Conservation (phyloP, 2,797 vertebrate genomes). For the Hyperoplus immaculatus region DNA sequence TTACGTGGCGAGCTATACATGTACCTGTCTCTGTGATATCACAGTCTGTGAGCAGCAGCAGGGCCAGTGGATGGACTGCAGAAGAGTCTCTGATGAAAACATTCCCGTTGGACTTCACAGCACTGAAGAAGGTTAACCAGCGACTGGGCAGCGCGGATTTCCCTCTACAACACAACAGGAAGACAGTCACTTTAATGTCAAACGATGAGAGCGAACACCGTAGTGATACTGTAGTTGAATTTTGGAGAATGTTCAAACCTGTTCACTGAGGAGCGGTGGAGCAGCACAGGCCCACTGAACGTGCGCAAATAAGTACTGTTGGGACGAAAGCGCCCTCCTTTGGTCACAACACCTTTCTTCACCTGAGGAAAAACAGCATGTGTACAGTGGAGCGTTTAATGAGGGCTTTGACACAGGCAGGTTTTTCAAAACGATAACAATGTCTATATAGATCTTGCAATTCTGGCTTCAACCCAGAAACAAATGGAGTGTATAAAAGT, state of each 20-base stretch:
- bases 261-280: slow-evolving; percentile 96
- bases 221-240: neutral
- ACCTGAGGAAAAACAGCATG: slow-evolving; percentile 79
- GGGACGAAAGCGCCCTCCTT: slow-evolving; percentile 93
- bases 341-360: slow-evolving; percentile 91
- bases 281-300: slow-evolving; percentile 88
- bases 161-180: slow-evolving; percentile 64
- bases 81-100: slow-evolving; percentile 96
- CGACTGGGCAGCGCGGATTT: slow-evolving; percentile 88
- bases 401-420: neutral
- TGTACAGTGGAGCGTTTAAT: neutral
- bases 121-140: slow-evolving; percentile 96
- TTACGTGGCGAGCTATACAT: neutral
- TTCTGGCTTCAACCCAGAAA: neutral
- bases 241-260: slow-evolving; percentile 79
- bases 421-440: neutral
- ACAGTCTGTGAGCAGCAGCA: slow-evolving; percentile 93
- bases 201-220: no score
- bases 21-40: slow-evolving; percentile 90
- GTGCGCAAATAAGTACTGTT: slow-evolving; percentile 87
- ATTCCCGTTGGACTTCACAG: slow-evolving; percentile 89
- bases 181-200: neutral
- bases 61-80: slow-evolving; percentile 91
- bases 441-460: neutral
- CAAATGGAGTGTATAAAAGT: neutral